A percentile compares a stretch with the other conserved stretches of the same genome.
Evolutionary conservation across 2,113 vertebrate genomes (phyloP).

Genomic region (Alligator mississippiensis): DNA sequence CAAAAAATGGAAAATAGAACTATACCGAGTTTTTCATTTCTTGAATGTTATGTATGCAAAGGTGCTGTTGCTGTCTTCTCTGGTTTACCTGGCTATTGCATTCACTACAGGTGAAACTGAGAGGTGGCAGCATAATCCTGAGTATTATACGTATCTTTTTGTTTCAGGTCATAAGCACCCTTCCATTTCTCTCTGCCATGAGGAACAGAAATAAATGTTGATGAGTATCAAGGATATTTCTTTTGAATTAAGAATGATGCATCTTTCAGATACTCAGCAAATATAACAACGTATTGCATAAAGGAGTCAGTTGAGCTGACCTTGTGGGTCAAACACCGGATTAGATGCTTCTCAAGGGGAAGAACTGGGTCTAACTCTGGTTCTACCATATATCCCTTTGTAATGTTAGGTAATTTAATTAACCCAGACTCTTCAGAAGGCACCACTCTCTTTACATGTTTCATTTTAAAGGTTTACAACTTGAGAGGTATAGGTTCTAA

Average conservation of each 20-base stretch:
- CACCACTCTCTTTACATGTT: not conserved
- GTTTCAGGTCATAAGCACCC: not conserved
- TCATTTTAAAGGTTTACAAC: not conserved
- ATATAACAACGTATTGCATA: not conserved
- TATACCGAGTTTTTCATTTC: not conserved
- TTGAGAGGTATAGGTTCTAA: not conserved
- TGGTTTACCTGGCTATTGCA: not conserved
- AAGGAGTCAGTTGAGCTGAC: not conserved
- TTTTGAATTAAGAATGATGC: not conserved
- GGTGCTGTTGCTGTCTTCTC: not conserved
- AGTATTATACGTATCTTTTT: not conserved
- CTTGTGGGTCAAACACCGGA: not conserved
- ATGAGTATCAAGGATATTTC: not conserved
- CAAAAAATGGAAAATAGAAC: fast-evolving
- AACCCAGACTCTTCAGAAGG: not conserved
- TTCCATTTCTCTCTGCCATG: not conserved
- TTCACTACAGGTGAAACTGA: not conserved
- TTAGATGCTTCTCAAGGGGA: not conserved
- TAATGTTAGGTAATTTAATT: not conserved
- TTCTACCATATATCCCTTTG: not conserved
- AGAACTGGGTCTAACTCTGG: not conserved
- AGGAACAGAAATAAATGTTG: not conserved
- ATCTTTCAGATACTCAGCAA: not conserved
- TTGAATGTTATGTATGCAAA: not conserved
- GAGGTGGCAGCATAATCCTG: not conserved